Conservation (phyloP, 23 tunicate genomes). For the Phallusia fumigata region DNA sequence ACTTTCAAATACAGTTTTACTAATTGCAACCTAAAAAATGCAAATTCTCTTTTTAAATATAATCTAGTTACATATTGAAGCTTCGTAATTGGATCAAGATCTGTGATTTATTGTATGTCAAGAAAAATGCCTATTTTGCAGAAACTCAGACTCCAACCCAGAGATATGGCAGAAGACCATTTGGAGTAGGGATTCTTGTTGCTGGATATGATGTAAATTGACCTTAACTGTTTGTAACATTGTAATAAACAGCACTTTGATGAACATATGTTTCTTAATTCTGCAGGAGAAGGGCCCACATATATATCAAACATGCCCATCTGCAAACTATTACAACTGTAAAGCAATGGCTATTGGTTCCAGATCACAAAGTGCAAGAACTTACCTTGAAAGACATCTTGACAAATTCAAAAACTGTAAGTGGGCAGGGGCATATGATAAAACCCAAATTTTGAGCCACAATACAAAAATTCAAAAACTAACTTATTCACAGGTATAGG, state of each 20-base stretch:
- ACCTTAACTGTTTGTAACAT: not conserved
- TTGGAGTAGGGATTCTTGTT: constrained; percentile 97
- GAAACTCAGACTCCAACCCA: constrained; percentile 95
- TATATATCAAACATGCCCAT: constrained; percentile 96
- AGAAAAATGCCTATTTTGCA: not conserved
- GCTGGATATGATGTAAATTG: constrained; percentile 87
- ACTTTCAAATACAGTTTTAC: no score
- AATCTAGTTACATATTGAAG: no score
- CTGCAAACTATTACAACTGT: constrained; percentile 97
- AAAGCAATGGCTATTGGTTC: constrained; percentile 99
- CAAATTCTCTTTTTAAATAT: no score
- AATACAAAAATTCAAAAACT: no score
- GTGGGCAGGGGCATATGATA: no score
- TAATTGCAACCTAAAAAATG: no score
- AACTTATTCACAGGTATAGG: no score
- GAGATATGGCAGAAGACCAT: constrained; percentile 90
- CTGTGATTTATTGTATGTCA: no score
- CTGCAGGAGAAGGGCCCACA: constrained; percentile 87
- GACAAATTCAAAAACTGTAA: constrained; percentile 60
- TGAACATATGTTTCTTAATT: no score
- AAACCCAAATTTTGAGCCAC: no score
- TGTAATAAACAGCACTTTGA: not conserved
- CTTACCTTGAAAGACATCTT: constrained; percentile 87
- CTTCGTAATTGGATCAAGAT: no score
- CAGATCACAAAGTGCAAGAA: constrained; percentile 97